Base-by-base conservation (phyloP, 2,888 invertebrate species). In the Bhutanitis thaidina region DNA sequence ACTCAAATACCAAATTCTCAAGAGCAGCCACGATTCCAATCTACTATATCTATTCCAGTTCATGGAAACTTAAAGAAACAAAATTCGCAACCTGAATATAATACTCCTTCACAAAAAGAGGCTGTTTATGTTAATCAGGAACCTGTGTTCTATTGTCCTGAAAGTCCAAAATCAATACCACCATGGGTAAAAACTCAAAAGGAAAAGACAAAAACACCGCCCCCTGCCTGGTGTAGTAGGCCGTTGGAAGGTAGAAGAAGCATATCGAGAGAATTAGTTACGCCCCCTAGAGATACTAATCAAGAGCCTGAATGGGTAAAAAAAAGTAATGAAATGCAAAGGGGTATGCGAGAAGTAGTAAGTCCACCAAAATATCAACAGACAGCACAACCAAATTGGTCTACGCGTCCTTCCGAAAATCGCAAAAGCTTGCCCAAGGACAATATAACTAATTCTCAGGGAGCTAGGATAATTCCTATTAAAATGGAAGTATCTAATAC, bases 401-500 rank as follows among this genome's bases (percentile, higher is more conserved):
- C 85, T 1, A 89, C 87, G 1, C 65, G 72, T 27, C 90, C 85
- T 25, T 90, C 87, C 29, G 88, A 88, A 39, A 90, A 88, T 53
- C 74, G 89, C 20, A 86, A 79, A 57, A 87, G 88, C 59, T 62
- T 90, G 57, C 83, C 90, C 7, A 73, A 80, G 57, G 88, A 89
- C 37, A 75, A 61, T 38, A 67, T 57, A 9, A 71, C 76, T 1
- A 70, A 59, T 45, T 70, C 74, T 53, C 69, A 70, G 20, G 86
- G 90, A 43, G 77, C 83, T 49, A 90, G 91, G 56, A 84, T 93
- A 43, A 92, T 94, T 63, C 94, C 94, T 0, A 91, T 94, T 53
- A 92, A 93, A 67, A 89, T 94, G 69, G 94, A 94, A 69, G 91
- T 82, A 0, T 74, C 80, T 0, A 77, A 71, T 47, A 77, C 77